Base-by-base conservation (phyloP, 92 coral and sea anemone genomes). In the Siderastrea radians region DNA sequence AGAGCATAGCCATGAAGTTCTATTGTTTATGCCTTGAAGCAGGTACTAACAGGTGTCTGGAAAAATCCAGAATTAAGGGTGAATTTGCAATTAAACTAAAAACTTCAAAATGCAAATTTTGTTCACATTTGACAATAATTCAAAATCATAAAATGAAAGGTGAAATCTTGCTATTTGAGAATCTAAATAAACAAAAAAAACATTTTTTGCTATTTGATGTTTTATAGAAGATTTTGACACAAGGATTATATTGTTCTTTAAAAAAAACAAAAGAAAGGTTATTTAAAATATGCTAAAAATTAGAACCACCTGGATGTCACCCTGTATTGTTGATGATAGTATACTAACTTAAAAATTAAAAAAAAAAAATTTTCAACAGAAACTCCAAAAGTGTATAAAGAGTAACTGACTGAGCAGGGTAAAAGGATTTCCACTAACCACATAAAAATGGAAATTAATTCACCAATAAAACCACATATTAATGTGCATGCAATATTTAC, bases 21-120 rank as follows among this genome's bases (percentile, higher is more conserved):
- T 58, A 49, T 49, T 84, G 79, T 84, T 73, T 74, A 73, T 50
- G 61, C 80, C 73, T 3, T n/a, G 4, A 7, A 61, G 64, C 87
- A 84, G 87, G 87, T 84, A 60, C 46, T 61, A 49, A 26, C 87
- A 74, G 87, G 87, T 84, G 17, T n/a, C 61, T 15, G 48, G 80
- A 73, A 73, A 49, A 50, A 63, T 44, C 62, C 72, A 73, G 62
- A 43, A 82, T 46, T 26, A 15, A 74, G 62, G 12, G 50, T 65
- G 15, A 80, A 80, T 80, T 80, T 80, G 1, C 52, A 80, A 80
- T 80, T 3, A 51, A 80, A 80, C 38, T 43, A 26, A 26, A 26
- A 80, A 80, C 13, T 12, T 38, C 4, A 80, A 43, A 52, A 52
- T 80, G 84, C 75, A 65, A 80, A 80, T 80, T 51, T 51, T 6